These are phyloP conservation scores for Drosophila neotestacea DNA, from an alignment of 2,888 invertebrate species.

Conservation along the genomic window DNA sequence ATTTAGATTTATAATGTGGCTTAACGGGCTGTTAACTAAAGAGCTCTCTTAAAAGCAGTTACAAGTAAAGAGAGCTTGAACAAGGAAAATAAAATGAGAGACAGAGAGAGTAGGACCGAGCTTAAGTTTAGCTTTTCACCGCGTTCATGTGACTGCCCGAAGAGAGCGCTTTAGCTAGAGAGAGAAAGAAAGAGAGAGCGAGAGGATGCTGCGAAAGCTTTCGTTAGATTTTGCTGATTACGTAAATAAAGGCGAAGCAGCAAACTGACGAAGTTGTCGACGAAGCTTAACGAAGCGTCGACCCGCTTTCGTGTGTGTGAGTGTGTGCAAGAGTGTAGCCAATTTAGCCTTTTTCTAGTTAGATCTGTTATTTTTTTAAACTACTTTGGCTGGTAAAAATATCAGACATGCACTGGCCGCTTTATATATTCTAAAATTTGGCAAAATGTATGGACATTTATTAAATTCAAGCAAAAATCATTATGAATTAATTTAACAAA, in stretches of 20 bases:
- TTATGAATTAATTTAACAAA: too few relatives aligned
- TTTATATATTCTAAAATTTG: too few relatives aligned
- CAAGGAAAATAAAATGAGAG: neutral
- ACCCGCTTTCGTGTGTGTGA: too few relatives aligned
- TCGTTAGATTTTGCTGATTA: conserved; percentile 76
- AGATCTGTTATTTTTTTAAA: too few relatives aligned
- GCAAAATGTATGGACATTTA: too few relatives aligned
- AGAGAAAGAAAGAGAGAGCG: conserved; percentile 23
- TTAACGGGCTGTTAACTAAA: conserved; percentile 62
- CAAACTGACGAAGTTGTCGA: conserved; percentile 31
- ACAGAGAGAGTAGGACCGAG: conserved; percentile 4
- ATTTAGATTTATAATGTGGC: conserved; percentile 52
- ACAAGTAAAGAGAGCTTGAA: conserved; percentile 32
- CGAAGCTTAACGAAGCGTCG: conserved; percentile 8
- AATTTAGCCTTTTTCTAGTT: too few relatives aligned
- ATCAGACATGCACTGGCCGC: too few relatives aligned
- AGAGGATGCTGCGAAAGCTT: conserved; percentile 70
- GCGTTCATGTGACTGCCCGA: conserved; percentile 56
- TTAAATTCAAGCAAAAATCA: too few relatives aligned
- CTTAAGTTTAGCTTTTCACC: conserved; percentile 56
- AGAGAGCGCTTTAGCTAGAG: conserved; percentile 1
- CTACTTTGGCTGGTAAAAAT: too few relatives aligned
- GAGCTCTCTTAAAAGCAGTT: conserved; percentile 47
- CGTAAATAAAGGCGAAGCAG: conserved; percentile 80
- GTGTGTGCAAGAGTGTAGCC: neutral